Evolutionary conservation across 2,888 invertebrate genomes (phyloP), one percentile per base, ranked within the genome.

Genomic region (Drosophila mercatorum): DNA sequence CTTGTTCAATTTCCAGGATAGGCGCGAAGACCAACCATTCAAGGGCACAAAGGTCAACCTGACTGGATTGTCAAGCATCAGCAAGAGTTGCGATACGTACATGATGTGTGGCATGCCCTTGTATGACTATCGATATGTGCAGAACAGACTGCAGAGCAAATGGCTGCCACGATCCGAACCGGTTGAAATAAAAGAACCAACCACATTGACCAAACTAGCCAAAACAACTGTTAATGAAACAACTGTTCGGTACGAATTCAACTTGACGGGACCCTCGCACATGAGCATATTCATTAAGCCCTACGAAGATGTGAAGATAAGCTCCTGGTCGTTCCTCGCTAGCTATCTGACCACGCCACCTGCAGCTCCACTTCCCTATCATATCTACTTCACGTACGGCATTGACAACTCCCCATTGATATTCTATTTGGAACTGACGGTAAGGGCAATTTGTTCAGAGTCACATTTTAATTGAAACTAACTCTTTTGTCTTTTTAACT

Each of bases 1-100:
- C 53, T 92, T 93, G 89, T 90, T 93, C 47, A 84, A 92, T 56
- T 93, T 93, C 10, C 92, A 94, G 75, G 94, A 94, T 40, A 72
- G 92, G 10, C 83, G 82, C 2, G 62, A 78, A 2, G 75, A 81
- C 22, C 47, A 62, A n/a, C 80, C 85, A 0, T 26, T 87, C 0
- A 28, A 69, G 36, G 40, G 17, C 38, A 57, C 83, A 34, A 62
- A 60, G 0, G 77, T 88, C 4, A 76, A 88, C 60, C 66, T 88
- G 0, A 82, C 78, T 1, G 80, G 84, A 6, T 43, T 89, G 51
- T 68, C 68, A 7, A 72, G 76, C 26, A 66, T 90, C 11, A 51
- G 64, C 3, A 11, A 65, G 0, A 78, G 86, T 7, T 91, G 91
- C 63, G 73, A 75, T 0, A 65, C 70, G 0, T 65, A 87, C 14